Percentiles rank a stretch among this genome's conserved stretches.
Evolutionary conservation across 2,113 vertebrate species (phyloP).

Genomic region (Ancistrus triradiatus): DNA sequence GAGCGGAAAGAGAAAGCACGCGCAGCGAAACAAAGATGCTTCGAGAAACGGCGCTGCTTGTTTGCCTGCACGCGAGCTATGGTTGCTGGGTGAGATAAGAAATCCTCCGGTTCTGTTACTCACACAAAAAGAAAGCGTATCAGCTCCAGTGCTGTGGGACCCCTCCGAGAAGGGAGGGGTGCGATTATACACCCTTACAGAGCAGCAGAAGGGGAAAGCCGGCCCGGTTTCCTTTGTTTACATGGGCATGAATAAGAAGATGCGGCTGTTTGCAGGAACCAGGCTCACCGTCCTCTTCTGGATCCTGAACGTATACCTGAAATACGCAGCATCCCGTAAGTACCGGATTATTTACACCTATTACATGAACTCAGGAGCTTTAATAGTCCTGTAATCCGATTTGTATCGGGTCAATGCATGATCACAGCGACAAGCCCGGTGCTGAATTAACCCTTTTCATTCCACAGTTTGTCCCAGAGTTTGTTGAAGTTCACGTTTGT

Average conservation of each 20-base stretch:
- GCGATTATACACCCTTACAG: slow-evolving; percentile 5
- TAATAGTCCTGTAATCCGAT: too few species aligned
- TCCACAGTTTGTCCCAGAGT: too few species aligned
- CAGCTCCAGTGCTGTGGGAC: slow-evolving; percentile 23
- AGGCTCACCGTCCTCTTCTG: slow-evolving; percentile 41
- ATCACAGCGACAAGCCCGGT: too few species aligned
- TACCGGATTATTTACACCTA: slow-evolving; percentile 2
- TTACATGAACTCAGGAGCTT: too few species aligned
- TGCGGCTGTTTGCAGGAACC: slow-evolving; percentile 37
- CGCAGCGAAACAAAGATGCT: slow-evolving; percentile 13
- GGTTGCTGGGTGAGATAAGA: slow-evolving; percentile 23
- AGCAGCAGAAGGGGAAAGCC: slow-evolving; percentile 12
- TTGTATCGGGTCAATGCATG: too few species aligned
- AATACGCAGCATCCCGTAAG: slow-evolving; percentile 48
- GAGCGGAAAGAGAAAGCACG: neutral
- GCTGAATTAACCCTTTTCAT: too few species aligned
- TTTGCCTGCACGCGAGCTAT: neutral
- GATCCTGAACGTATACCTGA: slow-evolving; percentile 36
- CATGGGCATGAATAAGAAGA: slow-evolving; percentile 44
- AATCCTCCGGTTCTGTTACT: slow-evolving; percentile 15
- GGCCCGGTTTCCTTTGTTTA: slow-evolving; percentile 44
- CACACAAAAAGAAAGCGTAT: slow-evolving; percentile 7
- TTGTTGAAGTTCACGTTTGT: too few species aligned
- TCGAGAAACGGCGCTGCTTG: slow-evolving; percentile 24
- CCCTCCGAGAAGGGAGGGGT: slow-evolving; percentile 38